Evolutionary conservation across 1,140 invertebrate genomes (phyloP).

Genomic region (Drosophila rhopaloa): DNA sequence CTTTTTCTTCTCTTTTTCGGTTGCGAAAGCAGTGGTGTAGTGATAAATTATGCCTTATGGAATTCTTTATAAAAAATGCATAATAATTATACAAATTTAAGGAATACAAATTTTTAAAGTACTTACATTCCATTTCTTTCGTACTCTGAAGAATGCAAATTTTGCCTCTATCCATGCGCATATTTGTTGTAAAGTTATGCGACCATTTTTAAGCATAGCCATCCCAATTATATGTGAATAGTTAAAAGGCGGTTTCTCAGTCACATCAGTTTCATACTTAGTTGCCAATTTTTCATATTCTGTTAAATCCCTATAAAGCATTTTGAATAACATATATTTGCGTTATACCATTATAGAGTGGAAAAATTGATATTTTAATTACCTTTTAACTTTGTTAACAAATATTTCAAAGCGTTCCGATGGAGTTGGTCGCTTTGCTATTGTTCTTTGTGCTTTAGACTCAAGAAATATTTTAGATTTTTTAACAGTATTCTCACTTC

Average conservation of each 20-base stretch:
- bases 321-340: too few species aligned
- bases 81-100: neutral
- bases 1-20: slow-evolving; percentile 79
- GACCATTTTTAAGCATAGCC: slow-evolving; percentile 79
- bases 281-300: slow-evolving; percentile 67
- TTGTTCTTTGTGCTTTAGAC: slow-evolving; percentile 1
- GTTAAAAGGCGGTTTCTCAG: slow-evolving; percentile 80
- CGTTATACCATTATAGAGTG: too few species aligned
- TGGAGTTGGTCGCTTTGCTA: slow-evolving; percentile 55
- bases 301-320: slow-evolving; percentile 50
- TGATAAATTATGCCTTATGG: slow-evolving; percentile 81
- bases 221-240: slow-evolving; percentile 84
- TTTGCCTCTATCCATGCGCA: slow-evolving; percentile 82
- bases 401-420: slow-evolving; percentile 74
- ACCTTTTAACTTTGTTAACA: slow-evolving; percentile 74
- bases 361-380: neutral
- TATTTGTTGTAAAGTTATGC: slow-evolving; percentile 80
- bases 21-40: slow-evolving; percentile 83
- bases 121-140: slow-evolving; percentile 84
- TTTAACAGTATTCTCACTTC: neutral
- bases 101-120: neutral
- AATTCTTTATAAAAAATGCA: slow-evolving; percentile 65
- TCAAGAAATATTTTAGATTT: slow-evolving; percentile 13
- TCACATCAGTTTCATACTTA: slow-evolving; percentile 69
- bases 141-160: slow-evolving; percentile 77